Base-by-base conservation (phyloP, 2,888 invertebrate species). In the Ptycholaimellus sp. region DNA sequence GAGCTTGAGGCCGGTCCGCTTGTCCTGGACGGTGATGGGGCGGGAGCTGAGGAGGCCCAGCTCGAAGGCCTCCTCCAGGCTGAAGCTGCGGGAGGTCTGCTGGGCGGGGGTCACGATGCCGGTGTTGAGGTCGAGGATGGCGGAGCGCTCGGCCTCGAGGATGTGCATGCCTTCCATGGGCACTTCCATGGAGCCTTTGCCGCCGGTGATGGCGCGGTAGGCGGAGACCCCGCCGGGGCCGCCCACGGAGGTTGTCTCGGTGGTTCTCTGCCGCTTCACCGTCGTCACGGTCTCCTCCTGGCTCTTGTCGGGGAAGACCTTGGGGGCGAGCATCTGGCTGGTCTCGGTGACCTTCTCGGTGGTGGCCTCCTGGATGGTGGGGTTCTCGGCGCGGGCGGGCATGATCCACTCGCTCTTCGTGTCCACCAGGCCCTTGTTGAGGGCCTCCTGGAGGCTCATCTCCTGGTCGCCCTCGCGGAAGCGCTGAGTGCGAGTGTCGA, bases 91-190 rank as follows among this genome's bases (percentile, higher is more conserved):
- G 56, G 82, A 81, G 5, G 82, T 80, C 13, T 76, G 76, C n/a
- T n/a, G n/a, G 2, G 79, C 78, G 44, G 87, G 76, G 14, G 73
- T 71, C 49, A 87, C 80, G 25, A 77, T 63, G 2, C 90, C 87
- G 1, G 71, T 72, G 1, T 70, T 64, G 2, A 83, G 74, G 59
- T 87, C 76, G 49, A 85, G 77, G 3, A 80, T 60, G 37, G 72
- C 73, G 53, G 74, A 72, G 29, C 74, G 68, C 44, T 87, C 79
- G 2, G 83, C 82, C 50, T 81, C 76, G 37, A 70, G 67, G 2
- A 87, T 65, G 39, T 70, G 68, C 76, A 80, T 81, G 3, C 83
- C 81, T 40, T 74, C 76, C 13, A 70, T 67, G 1, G 83, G 83
- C 22, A 83, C 58, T 51, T 81, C 78, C 48, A 76, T 44, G 16